phyloP scores from a whole-genome alignment of 2,797 vertebrate genomes.

The Coluber constrictor region DNA sequence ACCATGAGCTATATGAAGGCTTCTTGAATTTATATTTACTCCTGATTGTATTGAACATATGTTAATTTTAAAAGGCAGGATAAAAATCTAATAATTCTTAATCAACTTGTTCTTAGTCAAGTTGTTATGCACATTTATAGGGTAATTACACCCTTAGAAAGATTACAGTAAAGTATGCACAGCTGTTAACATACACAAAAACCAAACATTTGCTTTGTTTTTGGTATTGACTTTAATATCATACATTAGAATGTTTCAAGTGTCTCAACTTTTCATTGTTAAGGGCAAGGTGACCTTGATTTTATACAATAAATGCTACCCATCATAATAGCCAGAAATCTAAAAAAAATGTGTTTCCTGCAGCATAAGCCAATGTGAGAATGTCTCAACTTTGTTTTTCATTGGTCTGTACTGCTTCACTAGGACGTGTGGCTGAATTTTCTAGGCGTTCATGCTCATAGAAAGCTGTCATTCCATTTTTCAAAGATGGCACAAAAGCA shows the following conservation, averaged over 20 bases:
- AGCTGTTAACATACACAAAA: not conserved
- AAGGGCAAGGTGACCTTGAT: conserved; percentile 23
- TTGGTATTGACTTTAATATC: not conserved
- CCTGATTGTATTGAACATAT: not conserved
- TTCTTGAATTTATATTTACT: not conserved
- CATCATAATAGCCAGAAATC: not conserved
- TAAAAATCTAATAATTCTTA: not conserved
- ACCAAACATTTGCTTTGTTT: not conserved
- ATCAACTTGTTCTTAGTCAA: conserved; percentile 6
- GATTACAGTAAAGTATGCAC: conserved; percentile 11
- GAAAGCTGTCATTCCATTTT: not conserved
- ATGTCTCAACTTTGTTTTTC: not conserved
- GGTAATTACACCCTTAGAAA: conserved; percentile 19
- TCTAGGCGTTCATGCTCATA: not conserved
- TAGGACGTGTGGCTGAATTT: not conserved
- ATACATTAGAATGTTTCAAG: conserved; percentile 7
- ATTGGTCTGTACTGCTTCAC: not conserved
- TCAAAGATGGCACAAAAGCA: not conserved
- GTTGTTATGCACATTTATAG: conserved; percentile 23
- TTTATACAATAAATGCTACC: not conserved
- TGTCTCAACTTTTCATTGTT: not conserved
- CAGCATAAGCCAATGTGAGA: not conserved
- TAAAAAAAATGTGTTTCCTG: conserved; percentile 10
- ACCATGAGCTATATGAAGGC: not conserved
- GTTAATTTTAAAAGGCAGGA: not conserved